Conservation (phyloP, 2,797 vertebrate species). For the Silurus aristotelis region DNA sequence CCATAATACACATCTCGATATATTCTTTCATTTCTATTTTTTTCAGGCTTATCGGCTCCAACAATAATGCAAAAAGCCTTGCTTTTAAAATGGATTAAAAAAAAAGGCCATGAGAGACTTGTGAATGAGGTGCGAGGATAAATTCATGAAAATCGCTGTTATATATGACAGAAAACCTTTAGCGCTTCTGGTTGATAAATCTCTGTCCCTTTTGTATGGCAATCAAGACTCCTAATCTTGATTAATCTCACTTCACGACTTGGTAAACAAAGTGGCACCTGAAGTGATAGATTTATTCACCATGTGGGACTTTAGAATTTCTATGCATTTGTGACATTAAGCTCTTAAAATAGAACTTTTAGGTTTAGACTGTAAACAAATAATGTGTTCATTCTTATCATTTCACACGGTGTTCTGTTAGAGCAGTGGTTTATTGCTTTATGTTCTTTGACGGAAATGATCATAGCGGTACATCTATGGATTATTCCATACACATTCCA, state of each 20-base stretch:
- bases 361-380: neutral
- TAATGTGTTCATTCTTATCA: neutral
- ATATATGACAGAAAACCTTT: conserved; percentile 49
- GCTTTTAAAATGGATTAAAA: neutral
- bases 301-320: conserved; percentile 29
- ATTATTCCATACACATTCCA: neutral
- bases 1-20: too few relatives aligned
- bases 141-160: conserved; percentile 47
- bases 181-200: conserved; percentile 51
- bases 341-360: conserved; percentile 2
- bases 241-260: conserved; percentile 41
- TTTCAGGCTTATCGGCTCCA: neutral
- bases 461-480: neutral
- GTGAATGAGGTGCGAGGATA: conserved; percentile 41
- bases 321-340: neutral
- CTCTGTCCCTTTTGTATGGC: conserved; percentile 47
- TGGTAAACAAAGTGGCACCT: conserved; percentile 36
- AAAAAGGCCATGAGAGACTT: conserved; percentile 36
- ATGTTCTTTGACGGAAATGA: neutral
- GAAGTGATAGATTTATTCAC: conserved; percentile 39
- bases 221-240: conserved; percentile 27
- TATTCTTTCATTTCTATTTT: neutral
- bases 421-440: neutral
- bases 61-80: neutral
- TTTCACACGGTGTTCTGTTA: neutral